Conservation (phyloP, 1,140 invertebrate species). For the Magallana gigas region DNA sequence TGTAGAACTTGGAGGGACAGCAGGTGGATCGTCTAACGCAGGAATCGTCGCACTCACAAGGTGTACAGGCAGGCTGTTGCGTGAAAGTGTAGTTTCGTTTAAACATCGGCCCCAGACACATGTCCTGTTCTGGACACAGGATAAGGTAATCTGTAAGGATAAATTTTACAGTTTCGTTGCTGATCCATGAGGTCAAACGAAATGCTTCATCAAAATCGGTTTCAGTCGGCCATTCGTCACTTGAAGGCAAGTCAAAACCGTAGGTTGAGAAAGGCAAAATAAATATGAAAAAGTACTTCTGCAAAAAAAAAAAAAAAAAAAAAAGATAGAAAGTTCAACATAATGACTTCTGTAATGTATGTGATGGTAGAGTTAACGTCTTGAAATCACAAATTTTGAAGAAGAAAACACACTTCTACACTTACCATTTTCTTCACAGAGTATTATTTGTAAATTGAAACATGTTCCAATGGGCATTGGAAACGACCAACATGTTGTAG, state of each 20-base stretch:
- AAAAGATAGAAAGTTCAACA: too few relatives aligned
- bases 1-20: conserved; percentile 3
- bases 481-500: too few relatives aligned
- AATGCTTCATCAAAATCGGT: neutral
- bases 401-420: too few relatives aligned
- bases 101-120: neutral
- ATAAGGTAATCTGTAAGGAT: neutral
- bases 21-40: neutral
- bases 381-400: too few relatives aligned
- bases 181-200: neutral
- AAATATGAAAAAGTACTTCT: too few relatives aligned
- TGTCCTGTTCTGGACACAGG: neutral
- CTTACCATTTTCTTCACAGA: too few relatives aligned
- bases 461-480: too few relatives aligned
- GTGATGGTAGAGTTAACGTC: too few relatives aligned
- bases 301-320: too few relatives aligned
- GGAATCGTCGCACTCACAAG: neutral
- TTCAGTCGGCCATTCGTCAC: neutral
- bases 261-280: neutral
- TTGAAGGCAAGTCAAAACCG: neutral
- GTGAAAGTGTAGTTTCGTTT: neutral
- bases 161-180: neutral
- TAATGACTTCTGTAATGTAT: too few relatives aligned
- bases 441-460: too few relatives aligned
- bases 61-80: neutral